A percentile compares a stretch with the other conserved stretches of the same genome.
phyloP scores from a whole-genome alignment of 2,888 invertebrate genomes.

The Trachelus tabidus region DNA sequence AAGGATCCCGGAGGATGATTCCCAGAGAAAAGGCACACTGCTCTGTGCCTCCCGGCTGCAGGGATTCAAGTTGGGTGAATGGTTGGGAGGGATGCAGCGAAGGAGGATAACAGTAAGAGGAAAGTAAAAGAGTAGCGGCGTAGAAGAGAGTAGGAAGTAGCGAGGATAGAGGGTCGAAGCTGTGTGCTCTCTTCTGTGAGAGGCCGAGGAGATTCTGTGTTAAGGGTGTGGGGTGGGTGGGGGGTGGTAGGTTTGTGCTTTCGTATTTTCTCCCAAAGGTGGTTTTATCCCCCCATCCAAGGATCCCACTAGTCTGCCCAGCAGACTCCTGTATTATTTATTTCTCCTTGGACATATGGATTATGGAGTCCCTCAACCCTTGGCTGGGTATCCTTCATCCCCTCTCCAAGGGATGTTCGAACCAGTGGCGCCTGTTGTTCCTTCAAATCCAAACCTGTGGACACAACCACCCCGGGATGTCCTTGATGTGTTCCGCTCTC shows the following conservation, averaged over 20 bases:
- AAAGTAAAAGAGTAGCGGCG: not conserved
- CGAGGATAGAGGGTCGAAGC: not conserved
- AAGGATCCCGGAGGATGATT: not conserved
- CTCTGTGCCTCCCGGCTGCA: not conserved
- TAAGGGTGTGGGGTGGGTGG: rapidly evolving
- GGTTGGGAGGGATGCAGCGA: not conserved
- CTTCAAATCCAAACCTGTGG: not conserved
- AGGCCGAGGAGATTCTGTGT: not conserved
- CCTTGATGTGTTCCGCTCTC: not conserved
- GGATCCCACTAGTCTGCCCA: constrained; percentile 24
- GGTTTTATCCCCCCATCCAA: constrained; percentile 11
- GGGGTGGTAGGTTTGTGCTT: not conserved
- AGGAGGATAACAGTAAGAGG: not conserved
- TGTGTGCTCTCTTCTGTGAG: not conserved
- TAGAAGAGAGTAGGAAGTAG: not conserved
- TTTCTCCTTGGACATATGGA: constrained; percentile 57
- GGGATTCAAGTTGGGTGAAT: not conserved
- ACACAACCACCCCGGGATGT: not conserved
- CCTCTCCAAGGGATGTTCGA: not conserved
- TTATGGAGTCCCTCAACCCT: constrained; percentile 42
- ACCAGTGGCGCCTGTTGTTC: not conserved
- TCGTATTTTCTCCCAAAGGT: constrained; percentile 12
- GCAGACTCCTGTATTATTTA: constrained; percentile 60
- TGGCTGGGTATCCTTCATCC: not conserved
- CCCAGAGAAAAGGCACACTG: not conserved